These are phyloP conservation scores for Andricus quercusramuli DNA, from an alignment of 2,888 invertebrate genomes.

Conservation along the genomic window DNA sequence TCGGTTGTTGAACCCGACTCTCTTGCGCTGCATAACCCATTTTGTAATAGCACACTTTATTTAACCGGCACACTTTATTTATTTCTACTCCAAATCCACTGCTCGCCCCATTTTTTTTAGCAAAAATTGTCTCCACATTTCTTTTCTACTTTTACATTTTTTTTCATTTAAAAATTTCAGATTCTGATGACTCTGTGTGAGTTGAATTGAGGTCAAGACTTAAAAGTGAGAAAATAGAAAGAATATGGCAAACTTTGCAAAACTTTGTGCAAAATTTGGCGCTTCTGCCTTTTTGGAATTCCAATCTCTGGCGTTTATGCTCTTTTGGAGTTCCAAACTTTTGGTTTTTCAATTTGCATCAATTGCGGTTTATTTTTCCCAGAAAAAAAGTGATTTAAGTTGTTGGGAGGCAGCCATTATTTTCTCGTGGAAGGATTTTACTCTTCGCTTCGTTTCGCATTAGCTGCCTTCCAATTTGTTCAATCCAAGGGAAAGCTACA, in stretches of 20 bases:
- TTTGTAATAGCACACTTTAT: slow-evolving; percentile 78
- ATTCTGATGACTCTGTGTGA: not conserved
- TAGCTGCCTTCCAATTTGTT: slow-evolving; percentile 19
- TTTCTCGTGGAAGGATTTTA: slow-evolving; percentile 36
- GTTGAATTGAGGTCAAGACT: not conserved
- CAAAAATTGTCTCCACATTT: not conserved
- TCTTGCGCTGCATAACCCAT: slow-evolving; percentile 78
- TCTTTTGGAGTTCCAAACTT: too few species aligned
- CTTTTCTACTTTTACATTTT: not conserved
- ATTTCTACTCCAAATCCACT: slow-evolving; percentile 64
- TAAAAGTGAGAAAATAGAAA: not conserved
- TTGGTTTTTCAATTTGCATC: too few species aligned
- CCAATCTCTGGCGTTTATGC: too few species aligned
- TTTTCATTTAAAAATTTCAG: too few species aligned
- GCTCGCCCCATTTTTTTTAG: not conserved
- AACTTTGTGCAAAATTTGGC: too few species aligned
- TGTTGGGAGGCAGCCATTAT: slow-evolving; percentile 29
- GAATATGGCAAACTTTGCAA: not conserved
- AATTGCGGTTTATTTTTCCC: not conserved
- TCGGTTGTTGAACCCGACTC: slow-evolving; percentile 76
- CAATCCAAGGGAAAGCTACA: slow-evolving; percentile 25
- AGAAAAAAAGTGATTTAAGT: slow-evolving; percentile 20
- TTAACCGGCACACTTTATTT: slow-evolving; percentile 74
- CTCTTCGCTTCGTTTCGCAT: slow-evolving; percentile 38
- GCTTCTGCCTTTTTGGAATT: too few species aligned